Conservation (phyloP, 2,797 vertebrate genomes). For the Coluber constrictor region DNA sequence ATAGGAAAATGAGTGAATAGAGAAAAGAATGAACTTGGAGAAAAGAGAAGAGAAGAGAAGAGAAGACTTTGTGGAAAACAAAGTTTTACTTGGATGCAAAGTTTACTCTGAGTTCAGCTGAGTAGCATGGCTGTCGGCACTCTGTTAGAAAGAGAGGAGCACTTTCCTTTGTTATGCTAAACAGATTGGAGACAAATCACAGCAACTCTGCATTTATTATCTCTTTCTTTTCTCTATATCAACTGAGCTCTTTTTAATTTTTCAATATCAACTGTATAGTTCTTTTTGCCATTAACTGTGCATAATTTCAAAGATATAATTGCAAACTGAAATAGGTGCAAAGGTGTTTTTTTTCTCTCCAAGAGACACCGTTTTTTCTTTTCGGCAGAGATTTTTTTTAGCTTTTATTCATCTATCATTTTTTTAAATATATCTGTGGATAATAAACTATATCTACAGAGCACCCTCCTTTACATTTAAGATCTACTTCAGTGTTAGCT, state of each 20-base stretch:
- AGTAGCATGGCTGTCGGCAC: background rate
- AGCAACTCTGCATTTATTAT: too few species aligned
- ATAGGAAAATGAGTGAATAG: too few species aligned
- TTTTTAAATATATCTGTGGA: background rate
- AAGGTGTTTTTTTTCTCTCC: background rate
- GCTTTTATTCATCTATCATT: background rate
- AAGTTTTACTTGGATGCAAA: background rate
- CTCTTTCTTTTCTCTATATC: background rate
- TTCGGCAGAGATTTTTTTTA: background rate
- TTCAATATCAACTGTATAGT: background rate
- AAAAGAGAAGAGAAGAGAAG: background rate
- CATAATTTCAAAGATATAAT: background rate
- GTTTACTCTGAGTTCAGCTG: background rate
- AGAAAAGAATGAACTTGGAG: too few species aligned
- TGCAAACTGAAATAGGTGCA: background rate
- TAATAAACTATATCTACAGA: background rate
- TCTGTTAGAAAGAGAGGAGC: too few species aligned
- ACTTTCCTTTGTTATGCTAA: too few species aligned
- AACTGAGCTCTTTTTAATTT: background rate
- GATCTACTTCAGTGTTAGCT: background rate
- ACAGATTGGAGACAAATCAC: too few species aligned
- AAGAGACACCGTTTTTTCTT: background rate
- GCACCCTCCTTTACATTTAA: background rate
- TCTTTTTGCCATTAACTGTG: background rate
- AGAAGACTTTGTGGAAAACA: background rate